These are phyloP conservation scores for Apomyelois bistriatella DNA, from an alignment of 2,888 invertebrate species.

Conservation along the genomic window DNA sequence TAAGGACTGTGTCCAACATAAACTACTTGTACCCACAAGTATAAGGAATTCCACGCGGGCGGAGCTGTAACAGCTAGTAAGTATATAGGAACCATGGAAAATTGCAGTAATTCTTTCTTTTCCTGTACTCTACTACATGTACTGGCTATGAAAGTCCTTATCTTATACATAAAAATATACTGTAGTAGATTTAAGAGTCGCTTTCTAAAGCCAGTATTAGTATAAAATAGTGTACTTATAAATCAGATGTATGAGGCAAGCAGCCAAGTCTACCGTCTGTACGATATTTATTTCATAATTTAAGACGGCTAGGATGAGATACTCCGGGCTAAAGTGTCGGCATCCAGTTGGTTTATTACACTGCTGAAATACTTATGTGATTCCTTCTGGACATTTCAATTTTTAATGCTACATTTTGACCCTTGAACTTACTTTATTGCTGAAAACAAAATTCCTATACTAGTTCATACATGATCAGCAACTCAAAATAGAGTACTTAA, in stretches of 20 bases:
- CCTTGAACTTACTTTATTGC: not conserved
- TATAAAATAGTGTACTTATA: conserved; percentile 3
- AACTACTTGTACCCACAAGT: too few species aligned
- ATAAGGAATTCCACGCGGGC: too few species aligned
- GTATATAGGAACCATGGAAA: too few species aligned
- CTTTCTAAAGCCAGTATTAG: not conserved
- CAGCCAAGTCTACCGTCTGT: not conserved
- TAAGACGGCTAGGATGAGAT: conserved; percentile 1
- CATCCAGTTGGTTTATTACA: not conserved
- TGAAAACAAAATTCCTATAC: not conserved
- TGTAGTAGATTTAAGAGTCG: not conserved
- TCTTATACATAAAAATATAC: not conserved
- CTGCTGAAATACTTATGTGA: conserved; percentile 11
- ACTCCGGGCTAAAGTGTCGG: conserved; percentile 8
- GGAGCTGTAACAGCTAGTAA: too few species aligned
- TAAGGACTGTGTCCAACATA: too few species aligned
- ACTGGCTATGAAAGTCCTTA: too few species aligned
- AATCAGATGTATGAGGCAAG: not conserved
- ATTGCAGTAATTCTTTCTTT: too few species aligned
- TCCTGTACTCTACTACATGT: too few species aligned
- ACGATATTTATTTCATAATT: conserved; percentile 12
- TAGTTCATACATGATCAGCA: too few species aligned
- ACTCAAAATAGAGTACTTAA: too few species aligned
- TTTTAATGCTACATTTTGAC: not conserved
- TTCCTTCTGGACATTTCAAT: not conserved